phyloP scores from a whole-genome alignment of 1,140 invertebrate genomes.

The Brachionus koreanus region DNA sequence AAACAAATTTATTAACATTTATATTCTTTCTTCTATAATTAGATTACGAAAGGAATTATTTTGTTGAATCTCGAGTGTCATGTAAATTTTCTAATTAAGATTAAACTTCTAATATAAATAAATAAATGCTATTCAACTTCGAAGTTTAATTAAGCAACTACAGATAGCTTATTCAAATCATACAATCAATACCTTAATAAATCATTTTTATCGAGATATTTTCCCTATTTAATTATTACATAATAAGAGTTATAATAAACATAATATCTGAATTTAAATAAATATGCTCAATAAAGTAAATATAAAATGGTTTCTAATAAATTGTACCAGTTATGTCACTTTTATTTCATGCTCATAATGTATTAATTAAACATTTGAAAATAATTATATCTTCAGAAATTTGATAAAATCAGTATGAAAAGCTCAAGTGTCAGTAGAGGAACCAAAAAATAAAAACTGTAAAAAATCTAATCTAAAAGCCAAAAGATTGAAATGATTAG shows the following conservation, averaged over 20 bases:
- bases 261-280: not conserved
- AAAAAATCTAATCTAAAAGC: too few relatives aligned
- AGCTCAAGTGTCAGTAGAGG: too few relatives aligned
- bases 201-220: not conserved
- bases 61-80: not conserved
- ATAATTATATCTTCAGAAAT: too few relatives aligned
- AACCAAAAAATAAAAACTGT: too few relatives aligned
- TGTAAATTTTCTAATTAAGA: not conserved
- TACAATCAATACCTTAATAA: not conserved
- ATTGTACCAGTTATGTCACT: not conserved
- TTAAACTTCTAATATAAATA: not conserved
- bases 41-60: not conserved
- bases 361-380: too few relatives aligned
- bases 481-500: too few relatives aligned
- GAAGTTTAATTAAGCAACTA: not conserved
- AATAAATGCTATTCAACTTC: not conserved
- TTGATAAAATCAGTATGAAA: too few relatives aligned
- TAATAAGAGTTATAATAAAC: not conserved
- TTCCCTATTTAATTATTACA: not conserved
- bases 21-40: conserved; percentile 20
- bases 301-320: not conserved
- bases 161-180: not conserved
- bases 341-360: not conserved
- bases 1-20: conserved; percentile 6
- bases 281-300: not conserved